phyloP scores from a whole-genome alignment of 2,113 vertebrate genomes.

The Parus major region DNA sequence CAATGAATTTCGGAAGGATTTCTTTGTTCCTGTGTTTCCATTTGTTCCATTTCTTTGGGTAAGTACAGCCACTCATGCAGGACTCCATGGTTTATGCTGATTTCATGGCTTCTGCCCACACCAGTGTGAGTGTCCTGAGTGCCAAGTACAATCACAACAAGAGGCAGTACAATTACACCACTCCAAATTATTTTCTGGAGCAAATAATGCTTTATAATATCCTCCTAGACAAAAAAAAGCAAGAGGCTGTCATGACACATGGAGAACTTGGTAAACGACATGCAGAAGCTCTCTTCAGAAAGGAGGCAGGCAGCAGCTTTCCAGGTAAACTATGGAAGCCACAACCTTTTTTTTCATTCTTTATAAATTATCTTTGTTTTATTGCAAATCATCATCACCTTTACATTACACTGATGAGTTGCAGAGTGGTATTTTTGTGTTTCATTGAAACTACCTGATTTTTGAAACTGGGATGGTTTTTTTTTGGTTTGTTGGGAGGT shows the following conservation, averaged over 20 bases:
- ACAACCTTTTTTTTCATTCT: not conserved
- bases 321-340: slow-evolving; percentile 71
- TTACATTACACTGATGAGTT: not conserved
- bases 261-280: slow-evolving; percentile 77
- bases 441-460: not conserved
- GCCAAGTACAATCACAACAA: slow-evolving; percentile 79
- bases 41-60: slow-evolving; percentile 52
- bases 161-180: slow-evolving; percentile 80
- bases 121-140: slow-evolving; percentile 79
- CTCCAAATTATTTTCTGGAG: slow-evolving; percentile 84
- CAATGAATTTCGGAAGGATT: slow-evolving; percentile 74
- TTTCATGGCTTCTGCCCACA: slow-evolving; percentile 85
- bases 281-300: slow-evolving; percentile 71
- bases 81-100: slow-evolving; percentile 65
- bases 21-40: slow-evolving; percentile 71
- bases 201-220: slow-evolving; percentile 82
- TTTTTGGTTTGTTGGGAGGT: too few relatives aligned
- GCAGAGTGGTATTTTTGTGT: not conserved
- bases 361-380: not conserved
- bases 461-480: not conserved
- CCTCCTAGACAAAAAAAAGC: slow-evolving; percentile 79
- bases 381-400: not conserved
- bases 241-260: slow-evolving; percentile 70
- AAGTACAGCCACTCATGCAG: slow-evolving; percentile 79
- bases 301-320: slow-evolving; percentile 64